A percentile compares a stretch with the other conserved stretches of the same genome.
Evolutionary conservation across 1,140 invertebrate species (phyloP).

Genomic region (Drosophila lacteicornis): DNA sequence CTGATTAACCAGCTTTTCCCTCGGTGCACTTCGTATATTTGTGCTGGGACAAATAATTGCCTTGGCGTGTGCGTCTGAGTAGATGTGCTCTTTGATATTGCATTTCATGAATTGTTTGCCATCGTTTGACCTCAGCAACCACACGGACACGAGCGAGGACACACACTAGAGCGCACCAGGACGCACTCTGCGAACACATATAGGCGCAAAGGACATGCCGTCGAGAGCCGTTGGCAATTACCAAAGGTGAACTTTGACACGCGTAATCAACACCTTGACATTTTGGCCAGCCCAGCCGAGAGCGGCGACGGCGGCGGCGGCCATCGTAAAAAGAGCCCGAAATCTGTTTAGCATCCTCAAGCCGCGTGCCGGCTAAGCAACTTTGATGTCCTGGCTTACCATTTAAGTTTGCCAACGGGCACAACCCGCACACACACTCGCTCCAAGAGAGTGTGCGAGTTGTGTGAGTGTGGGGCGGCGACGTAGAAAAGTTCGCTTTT

Average conservation of each 20-base stretch:
- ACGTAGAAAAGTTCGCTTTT: slow-evolving; percentile 59
- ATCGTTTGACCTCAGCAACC: slow-evolving; percentile 52
- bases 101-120: slow-evolving; percentile 54
- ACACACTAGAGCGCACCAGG: slow-evolving; percentile 1
- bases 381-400: slow-evolving; percentile 41
- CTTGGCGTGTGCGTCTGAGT: slow-evolving; percentile 11
- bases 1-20: not conserved
- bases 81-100: slow-evolving; percentile 47
- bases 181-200: slow-evolving; percentile 7
- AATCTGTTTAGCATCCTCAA: slow-evolving; percentile 66
- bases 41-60: slow-evolving; percentile 16
- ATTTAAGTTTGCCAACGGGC: slow-evolving; percentile 10
- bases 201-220: slow-evolving; percentile 1
- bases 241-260: slow-evolving; percentile 47
- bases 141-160: slow-evolving; percentile 2
- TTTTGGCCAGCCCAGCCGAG: slow-evolving; percentile 12
- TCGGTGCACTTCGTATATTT: not conserved
- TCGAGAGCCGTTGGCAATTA: slow-evolving; percentile 51
- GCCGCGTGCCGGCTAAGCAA: slow-evolving; percentile 24
- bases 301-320: not conserved
- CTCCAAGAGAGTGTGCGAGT: not conserved
- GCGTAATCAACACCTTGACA: slow-evolving; percentile 68
- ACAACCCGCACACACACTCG: slow-evolving; percentile 45
- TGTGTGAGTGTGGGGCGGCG: not conserved
- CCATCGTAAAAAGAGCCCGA: slow-evolving; percentile 18